phyloP scores from a whole-genome alignment of 2,113 vertebrate genomes.

The Panurus biarmicus region DNA sequence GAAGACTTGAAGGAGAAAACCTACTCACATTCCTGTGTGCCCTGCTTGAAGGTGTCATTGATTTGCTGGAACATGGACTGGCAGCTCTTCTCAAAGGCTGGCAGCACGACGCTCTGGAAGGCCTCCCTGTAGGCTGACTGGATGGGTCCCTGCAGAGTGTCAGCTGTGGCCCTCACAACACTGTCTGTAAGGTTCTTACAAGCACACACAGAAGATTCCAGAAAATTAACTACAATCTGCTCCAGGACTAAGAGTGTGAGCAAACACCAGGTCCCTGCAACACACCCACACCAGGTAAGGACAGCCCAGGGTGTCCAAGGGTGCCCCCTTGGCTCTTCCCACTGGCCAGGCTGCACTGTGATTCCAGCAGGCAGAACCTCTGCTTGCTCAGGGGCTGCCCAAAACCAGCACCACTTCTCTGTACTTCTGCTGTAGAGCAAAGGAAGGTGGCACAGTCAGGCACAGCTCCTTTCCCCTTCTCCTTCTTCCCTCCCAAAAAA shows the following conservation, averaged over 20 bases:
- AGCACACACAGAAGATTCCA: not conserved
- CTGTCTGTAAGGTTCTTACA: constrained; percentile 86
- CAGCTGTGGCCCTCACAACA: constrained; percentile 86
- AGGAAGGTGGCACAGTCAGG: not conserved
- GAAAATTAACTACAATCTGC: not conserved
- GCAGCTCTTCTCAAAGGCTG: constrained; percentile 93
- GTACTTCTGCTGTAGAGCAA: not conserved
- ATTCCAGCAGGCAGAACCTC: not conserved
- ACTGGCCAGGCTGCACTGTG: not conserved
- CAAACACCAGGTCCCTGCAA: not conserved
- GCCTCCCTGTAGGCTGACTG: constrained; percentile 90
- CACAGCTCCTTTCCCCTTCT: not conserved
- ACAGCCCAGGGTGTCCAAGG: not conserved
- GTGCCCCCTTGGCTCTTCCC: not conserved
- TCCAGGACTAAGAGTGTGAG: not conserved
- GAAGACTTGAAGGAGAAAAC: not conserved
- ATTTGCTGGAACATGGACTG: constrained; percentile 99
- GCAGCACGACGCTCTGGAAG: constrained; percentile 89
- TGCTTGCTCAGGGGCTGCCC: not conserved
- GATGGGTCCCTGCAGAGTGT: constrained; percentile 90
- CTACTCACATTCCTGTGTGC: constrained; percentile 93
- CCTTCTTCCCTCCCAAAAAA: not conserved
- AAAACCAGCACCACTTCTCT: not conserved
- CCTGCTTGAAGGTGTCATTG: constrained; percentile 96
- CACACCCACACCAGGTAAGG: not conserved